These are phyloP conservation scores for Plotosus lineatus DNA, from an alignment of 2,113 vertebrate species.

Conservation along the genomic window DNA sequence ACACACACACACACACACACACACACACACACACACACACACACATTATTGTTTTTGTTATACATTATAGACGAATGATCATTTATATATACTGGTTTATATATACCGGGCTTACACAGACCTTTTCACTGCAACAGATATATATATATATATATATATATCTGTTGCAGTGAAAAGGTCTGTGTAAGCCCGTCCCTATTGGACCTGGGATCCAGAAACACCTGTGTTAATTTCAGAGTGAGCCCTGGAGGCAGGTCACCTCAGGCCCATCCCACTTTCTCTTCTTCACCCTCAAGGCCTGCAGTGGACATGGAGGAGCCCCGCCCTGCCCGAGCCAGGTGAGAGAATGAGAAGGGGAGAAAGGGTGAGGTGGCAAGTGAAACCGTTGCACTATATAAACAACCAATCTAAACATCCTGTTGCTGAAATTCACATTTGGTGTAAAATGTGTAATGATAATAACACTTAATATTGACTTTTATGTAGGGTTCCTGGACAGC, in stretches of 20 bases:
- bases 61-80: too few relatives aligned
- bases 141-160: too few relatives aligned
- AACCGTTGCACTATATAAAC: not conserved
- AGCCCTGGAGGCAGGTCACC: conserved; percentile 53
- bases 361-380: not conserved
- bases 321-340: conserved; percentile 59
- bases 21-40: too few relatives aligned
- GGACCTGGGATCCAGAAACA: conserved; percentile 69
- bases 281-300: conserved; percentile 47
- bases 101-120: conserved; percentile 51
- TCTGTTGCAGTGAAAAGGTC: conserved; percentile 60
- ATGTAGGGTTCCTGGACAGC: conserved; percentile 64
- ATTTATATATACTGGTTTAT: too few relatives aligned
- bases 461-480: conserved; percentile 5
- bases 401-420: not conserved
- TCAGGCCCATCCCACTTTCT: conserved; percentile 37
- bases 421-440: not conserved
- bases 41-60: too few relatives aligned
- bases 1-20: too few relatives aligned
- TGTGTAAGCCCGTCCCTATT: conserved; percentile 54
- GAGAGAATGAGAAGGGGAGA: not conserved
- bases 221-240: conserved; percentile 51
- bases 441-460: not conserved
- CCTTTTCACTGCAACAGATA: conserved; percentile 60
- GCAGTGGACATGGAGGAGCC: conserved; percentile 46